phyloP scores from a whole-genome alignment of 2,888 invertebrate genomes.

The Pseudanteris insignis region DNA sequence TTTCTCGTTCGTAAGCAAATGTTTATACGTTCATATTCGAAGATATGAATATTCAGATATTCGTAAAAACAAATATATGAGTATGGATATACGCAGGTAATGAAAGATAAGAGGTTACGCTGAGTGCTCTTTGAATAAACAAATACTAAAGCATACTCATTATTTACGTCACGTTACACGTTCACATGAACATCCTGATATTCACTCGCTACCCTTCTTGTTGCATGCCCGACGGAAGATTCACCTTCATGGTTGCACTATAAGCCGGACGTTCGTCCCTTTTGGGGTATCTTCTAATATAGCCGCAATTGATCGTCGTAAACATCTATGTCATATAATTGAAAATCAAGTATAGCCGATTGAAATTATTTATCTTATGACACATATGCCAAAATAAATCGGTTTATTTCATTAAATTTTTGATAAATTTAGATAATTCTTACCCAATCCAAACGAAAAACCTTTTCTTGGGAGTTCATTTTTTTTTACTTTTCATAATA shows the following conservation, averaged over 20 bases:
- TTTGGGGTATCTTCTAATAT: too few relatives aligned
- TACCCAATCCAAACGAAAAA: too few relatives aligned
- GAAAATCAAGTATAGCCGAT: too few relatives aligned
- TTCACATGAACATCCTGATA: slow-evolving; percentile 27
- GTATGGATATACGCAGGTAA: slow-evolving; percentile 7
- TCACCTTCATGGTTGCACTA: slow-evolving; percentile 29
- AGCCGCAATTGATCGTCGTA: slow-evolving; percentile 34
- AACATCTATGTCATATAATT: slow-evolving; percentile 34
- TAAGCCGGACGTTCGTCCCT: slow-evolving; percentile 39
- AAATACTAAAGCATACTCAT: slow-evolving; percentile 59
- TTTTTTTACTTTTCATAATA: too few relatives aligned
- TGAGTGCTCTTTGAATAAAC: slow-evolving; percentile 65
- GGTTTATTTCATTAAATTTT: too few relatives aligned
- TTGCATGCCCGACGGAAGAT: slow-evolving; percentile 32
- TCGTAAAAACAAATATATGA: too few relatives aligned
- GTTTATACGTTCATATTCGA: too few relatives aligned
- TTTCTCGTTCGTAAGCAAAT: slow-evolving; percentile 3
- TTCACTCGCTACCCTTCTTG: slow-evolving; percentile 26
- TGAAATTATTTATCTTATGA: too few relatives aligned
- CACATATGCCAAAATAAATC: too few relatives aligned
- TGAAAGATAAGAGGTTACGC: slow-evolving; percentile 45
- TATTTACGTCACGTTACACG: slow-evolving; percentile 53
- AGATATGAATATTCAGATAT: too few relatives aligned
- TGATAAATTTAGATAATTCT: too few relatives aligned
- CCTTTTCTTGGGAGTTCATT: too few relatives aligned